Evolutionary conservation across 2,797 vertebrate genomes (phyloP), one percentile per base, ranked within the genome.

Genomic region (Sebastolobus altivelis): DNA sequence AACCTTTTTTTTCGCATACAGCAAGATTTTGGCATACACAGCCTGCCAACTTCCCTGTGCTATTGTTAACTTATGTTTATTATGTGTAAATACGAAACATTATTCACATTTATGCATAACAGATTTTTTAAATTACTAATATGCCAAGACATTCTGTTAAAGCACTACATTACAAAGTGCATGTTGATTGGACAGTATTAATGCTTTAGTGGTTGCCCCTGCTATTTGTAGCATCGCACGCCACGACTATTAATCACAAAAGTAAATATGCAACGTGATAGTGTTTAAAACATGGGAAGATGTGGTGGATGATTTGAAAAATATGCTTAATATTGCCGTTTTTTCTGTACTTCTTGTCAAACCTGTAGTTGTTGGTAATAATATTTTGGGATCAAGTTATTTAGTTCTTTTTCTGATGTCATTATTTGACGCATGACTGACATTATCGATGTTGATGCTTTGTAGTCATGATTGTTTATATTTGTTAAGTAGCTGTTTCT

Each of bases 171-270:
- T 38, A 70, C 35, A 75, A 49, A 58, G 37, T 25, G 25, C 49
- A 65, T n/a, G 66, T 43, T 75, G 63, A 77, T 60, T 60, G 11
- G 43, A 65, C n/a, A 33, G 37, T 62, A 62, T 70, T 66, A 78
- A 81, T 67, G 72, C 37, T 62, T 27, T 22, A 20, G n/a, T 8
- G 13, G 61, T 38, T 65, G 9, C 22, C 31, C 16, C 43, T 40
- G 33, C 59, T 54, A 40, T 52, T 65, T 60, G 0, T 65, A 59
- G 33, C 54, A 46, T 29, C 29, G 11, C 38, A 35, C 25, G 29
- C 4, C 33, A 6, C 1, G 20, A 79, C 37, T 58, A 49, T 61
- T 75, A 72, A 77, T 84, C 54, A 29, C 7, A 7, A 25, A 58
- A 61, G 54, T 12, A n/a, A 72, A 77, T 43, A 46, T 75, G 43